Evolutionary conservation across 2,888 invertebrate species (phyloP).

Genomic region (Drosophila niveifrons): DNA sequence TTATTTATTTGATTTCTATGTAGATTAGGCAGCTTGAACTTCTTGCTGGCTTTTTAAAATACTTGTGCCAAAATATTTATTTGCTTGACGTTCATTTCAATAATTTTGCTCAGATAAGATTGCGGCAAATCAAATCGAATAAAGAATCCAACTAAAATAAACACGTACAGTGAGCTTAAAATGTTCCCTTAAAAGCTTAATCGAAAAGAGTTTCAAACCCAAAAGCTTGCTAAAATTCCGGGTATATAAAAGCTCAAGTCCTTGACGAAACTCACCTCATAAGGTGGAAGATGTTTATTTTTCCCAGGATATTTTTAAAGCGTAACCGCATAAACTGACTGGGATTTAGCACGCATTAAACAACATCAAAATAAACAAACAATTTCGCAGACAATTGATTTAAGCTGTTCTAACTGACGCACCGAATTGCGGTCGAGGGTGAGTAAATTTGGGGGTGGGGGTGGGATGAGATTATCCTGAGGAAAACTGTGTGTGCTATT

Average conservation of each 20-base stretch:
- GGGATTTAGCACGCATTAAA: conserved; percentile 71
- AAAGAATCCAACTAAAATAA: conserved; percentile 2
- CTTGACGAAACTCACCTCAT: conserved; percentile 38
- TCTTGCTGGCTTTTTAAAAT: not conserved
- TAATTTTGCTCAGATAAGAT: conserved; percentile 14
- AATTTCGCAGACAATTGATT: conserved; percentile 76
- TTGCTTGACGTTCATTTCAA: not conserved
- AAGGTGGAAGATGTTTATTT: conserved; percentile 55
- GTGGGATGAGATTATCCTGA: conserved; percentile 68
- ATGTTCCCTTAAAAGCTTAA: conserved; percentile 20
- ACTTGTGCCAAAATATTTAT: not conserved
- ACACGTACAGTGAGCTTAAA: not conserved
- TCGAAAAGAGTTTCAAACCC: conserved; percentile 40
- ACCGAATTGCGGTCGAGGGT: conserved; percentile 58
- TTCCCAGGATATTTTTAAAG: conserved; percentile 68
- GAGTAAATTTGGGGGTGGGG: conserved; percentile 7
- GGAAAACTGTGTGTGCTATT: conserved; percentile 48
- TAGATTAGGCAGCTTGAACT: not conserved
- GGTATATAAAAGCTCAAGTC: conserved; percentile 50
- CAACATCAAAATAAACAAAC: conserved; percentile 80
- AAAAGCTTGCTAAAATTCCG: conserved; percentile 14
- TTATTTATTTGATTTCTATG: not conserved
- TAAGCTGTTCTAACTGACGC: conserved; percentile 56
- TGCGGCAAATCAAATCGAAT: not conserved
- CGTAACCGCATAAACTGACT: conserved; percentile 53